Evolutionary conservation across 2,888 invertebrate genomes (phyloP), one percentile per base, ranked within the genome.

Genomic region (Trisateles emortualis): DNA sequence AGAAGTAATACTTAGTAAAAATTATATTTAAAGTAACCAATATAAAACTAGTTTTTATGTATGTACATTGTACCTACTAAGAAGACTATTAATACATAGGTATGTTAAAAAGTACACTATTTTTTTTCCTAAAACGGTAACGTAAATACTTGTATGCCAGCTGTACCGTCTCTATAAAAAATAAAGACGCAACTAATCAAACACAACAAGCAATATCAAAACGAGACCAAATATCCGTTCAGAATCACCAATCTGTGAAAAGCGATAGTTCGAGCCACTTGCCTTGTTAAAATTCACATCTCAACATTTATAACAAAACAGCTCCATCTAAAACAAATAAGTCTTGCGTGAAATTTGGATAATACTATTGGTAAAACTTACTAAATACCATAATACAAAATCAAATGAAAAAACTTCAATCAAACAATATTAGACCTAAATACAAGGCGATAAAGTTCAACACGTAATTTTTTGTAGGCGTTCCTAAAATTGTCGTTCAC

Each of bases 221-320:
- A 78, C 64, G 74, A 76, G 64, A 77, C 75, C 69, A 59, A 72
- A 68, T 68, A 74, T 78, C 82, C 43, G 48, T 65, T 49, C 35
- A 40, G 50, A 63, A 46, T 63, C 57, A 69, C 57, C 62, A 69
- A 78, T 53, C 83, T 81, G 80, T 86, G 77, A 85, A 83, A 77
- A 73, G 68, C 71, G 71, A 81, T 67, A 79, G 72, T 68, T 65
- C 58, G 64, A 73, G 75, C 78, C 83, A 83, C 84, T 80, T 81
- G 68, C 67, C 85, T 83, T 86, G 88, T 90, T 87, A 88, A 85
- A 90, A 89, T 84, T 91, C 87, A 90, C 88, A 80, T 78, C 80
- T 80, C 63, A 55, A 64, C 60, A 64, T 66, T 74, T 82, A 84
- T 88, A 87, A 76, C 66, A 45, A 73, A 82, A 73, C 79, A 70